Conservation (phyloP, 2,888 invertebrate genomes). For the Diarsia brunnea region DNA sequence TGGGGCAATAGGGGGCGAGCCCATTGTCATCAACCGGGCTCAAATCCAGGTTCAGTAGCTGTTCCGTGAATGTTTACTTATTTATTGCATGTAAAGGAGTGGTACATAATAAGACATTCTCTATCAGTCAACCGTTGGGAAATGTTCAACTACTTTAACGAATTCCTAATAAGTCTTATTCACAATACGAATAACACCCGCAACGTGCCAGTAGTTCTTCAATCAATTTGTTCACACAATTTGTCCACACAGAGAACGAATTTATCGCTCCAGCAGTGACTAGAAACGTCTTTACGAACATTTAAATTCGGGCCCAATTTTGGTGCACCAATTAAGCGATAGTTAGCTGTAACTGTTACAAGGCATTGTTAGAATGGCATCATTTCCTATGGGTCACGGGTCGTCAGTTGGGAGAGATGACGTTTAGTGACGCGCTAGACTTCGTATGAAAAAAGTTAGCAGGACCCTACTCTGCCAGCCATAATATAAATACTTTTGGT, state of each 20-base stretch:
- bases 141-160: background rate
- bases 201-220: background rate
- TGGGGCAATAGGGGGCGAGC: no score
- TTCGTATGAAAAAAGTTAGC: background rate
- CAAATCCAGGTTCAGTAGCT: no score
- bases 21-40: no score
- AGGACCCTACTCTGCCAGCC: background rate
- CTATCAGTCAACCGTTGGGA: background rate
- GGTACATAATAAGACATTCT: no score
- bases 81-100: no score
- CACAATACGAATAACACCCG: background rate
- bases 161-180: background rate
- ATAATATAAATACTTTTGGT: background rate
- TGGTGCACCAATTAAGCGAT: background rate
- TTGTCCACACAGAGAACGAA: background rate
- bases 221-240: background rate
- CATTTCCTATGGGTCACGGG: background rate
- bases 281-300: slow-evolving; percentile 5
- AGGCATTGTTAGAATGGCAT: background rate
- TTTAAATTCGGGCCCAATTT: background rate
- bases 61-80: no score
- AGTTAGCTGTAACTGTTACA: background rate
- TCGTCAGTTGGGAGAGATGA: background rate
- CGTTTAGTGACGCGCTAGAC: background rate
- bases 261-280: background rate